Base-by-base conservation (phyloP, 2,113 vertebrate species). In the Rhea pennata region DNA sequence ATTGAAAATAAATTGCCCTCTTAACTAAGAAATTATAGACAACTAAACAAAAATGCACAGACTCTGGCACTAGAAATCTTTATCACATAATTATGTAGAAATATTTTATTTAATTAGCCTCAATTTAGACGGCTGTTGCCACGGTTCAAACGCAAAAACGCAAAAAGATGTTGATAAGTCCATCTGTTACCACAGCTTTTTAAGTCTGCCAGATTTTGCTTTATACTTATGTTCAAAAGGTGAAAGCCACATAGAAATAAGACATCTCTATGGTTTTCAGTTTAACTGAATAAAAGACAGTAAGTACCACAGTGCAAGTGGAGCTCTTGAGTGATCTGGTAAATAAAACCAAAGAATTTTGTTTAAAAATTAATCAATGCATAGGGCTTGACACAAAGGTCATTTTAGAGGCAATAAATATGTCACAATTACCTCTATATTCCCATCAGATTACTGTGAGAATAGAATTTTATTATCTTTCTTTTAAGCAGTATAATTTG, bases 21-120 rank as follows among this genome's bases (percentile, higher is more conserved):
- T 90, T 91, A 96, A 96, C 66, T 92, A 95, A 97, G 91, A 97
- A 96, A 97, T 96, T 97, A 96, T 24, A 96, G 93, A 91, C 76
- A 95, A 53, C 19, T 31, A 78, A 71, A 84, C 21, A 88, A 67
- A 97, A 87, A n/a, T 5, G 5, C 39, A 87, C 54, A 59, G 83
- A 84, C 70, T 95, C 67, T 95, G 67, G 54, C 93, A 95, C 12
- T 72, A 87, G 66, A 78, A 96, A 87, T 66, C 16, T 97, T 92
- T 82, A 83, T 81, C 59, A 87, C 84, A 90, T 66, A 92, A 84
- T 96, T 94, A 94, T 77, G 39, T 70, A 78, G 61, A 96, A 98
- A 97, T 92, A 94, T 29, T 88, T 53, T 91, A 75, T 88, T 91
- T 94, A 96, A 94, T 97, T 96, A 95, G 46, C 31, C 36, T 75